Conservation (phyloP, 2,113 vertebrate species). For the Scatophagus argus region DNA sequence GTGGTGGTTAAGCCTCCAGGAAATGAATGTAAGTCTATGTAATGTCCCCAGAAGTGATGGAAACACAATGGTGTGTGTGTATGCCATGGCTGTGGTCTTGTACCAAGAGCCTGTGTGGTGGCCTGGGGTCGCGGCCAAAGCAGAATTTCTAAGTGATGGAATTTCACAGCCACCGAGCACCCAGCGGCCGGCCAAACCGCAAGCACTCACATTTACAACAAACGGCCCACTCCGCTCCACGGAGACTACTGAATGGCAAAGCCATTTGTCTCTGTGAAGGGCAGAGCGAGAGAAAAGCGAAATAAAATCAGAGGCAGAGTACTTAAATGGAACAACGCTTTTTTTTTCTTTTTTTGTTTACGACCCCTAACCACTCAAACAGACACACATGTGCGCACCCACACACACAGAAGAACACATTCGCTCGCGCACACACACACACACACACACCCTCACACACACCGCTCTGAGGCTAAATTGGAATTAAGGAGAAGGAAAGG, state of each 20-base stretch:
- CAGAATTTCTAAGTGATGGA: slow-evolving; percentile 84
- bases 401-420: slow-evolving; percentile 26
- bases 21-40: too few relatives aligned
- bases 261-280: slow-evolving; percentile 87
- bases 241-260: slow-evolving; percentile 85
- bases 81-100: slow-evolving; percentile 48
- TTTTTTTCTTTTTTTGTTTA: slow-evolving; percentile 95
- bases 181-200: slow-evolving; percentile 71
- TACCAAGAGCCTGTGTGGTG: slow-evolving; percentile 57
- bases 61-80: slow-evolving; percentile 3
- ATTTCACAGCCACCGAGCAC: slow-evolving; percentile 80
- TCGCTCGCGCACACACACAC: slow-evolving; percentile 47
- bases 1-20: too few relatives aligned
- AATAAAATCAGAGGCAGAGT: slow-evolving; percentile 77
- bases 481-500: slow-evolving; percentile 79
- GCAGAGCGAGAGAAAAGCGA: slow-evolving; percentile 76
- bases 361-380: slow-evolving; percentile 76
- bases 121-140: slow-evolving; percentile 77
- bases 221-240: slow-evolving; percentile 71
- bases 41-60: too few relatives aligned
- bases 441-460: slow-evolving; percentile 23
- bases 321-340: slow-evolving; percentile 83
- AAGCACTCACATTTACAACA: slow-evolving; percentile 85
- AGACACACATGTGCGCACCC: slow-evolving; percentile 34
- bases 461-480: slow-evolving; percentile 70